These are phyloP conservation scores for Falco naumanni DNA, from an alignment of 2,797 vertebrate genomes.

Conservation along the genomic window DNA sequence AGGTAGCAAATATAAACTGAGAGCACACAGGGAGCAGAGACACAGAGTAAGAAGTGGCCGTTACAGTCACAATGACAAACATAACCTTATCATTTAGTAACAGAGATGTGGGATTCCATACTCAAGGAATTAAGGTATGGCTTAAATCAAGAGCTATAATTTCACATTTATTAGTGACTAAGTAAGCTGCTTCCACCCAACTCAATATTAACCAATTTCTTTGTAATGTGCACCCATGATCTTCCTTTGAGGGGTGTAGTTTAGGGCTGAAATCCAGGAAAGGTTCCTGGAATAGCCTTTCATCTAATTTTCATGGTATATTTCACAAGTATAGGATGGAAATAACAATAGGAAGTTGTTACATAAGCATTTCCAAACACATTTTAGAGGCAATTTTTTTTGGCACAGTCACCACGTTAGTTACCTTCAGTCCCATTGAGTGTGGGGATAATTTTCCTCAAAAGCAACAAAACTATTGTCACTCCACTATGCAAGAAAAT, in stretches of 20 bases:
- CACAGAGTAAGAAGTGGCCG: not conserved
- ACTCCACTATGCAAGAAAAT: not conserved
- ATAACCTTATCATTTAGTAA: constrained; percentile 46
- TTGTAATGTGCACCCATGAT: not conserved
- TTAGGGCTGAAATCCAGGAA: not conserved
- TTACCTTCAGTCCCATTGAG: not conserved
- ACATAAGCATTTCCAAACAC: not conserved
- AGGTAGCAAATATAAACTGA: constrained; percentile 37
- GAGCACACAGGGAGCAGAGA: constrained; percentile 26
- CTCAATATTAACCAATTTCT: not conserved
- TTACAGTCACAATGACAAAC: constrained; percentile 53
- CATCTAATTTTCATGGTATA: not conserved
- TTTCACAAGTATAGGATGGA: not conserved
- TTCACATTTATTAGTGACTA: not conserved
- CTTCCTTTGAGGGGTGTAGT: not conserved
- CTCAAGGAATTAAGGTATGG: not conserved
- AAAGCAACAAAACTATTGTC: not conserved
- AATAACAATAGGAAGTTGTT: not conserved
- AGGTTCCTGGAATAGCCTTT: not conserved
- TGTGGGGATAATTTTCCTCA: not conserved
- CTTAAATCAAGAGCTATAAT: not conserved
- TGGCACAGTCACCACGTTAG: not conserved
- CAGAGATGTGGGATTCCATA: not conserved
- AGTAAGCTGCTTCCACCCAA: not conserved
- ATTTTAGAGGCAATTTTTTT: not conserved